Conservation (phyloP, 2,888 invertebrate species). For the Mycogona germanica region DNA sequence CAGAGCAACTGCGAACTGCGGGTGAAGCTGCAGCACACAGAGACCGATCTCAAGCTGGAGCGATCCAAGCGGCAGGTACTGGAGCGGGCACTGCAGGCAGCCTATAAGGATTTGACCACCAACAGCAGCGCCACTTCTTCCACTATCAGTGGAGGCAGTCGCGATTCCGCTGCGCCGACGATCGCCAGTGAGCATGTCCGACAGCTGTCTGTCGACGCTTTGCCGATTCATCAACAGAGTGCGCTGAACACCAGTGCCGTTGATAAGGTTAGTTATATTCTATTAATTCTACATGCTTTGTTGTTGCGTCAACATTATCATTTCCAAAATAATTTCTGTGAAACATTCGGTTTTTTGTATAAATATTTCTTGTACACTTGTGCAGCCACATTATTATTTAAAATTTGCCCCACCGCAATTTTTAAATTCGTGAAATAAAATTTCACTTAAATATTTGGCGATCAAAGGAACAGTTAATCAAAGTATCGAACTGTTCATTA, state of each 20-base stretch:
- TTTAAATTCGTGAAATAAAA: too few species aligned
- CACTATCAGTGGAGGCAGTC: background rate
- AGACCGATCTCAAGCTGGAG: conserved; percentile 15
- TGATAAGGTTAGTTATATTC: too few species aligned
- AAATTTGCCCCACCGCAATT: too few species aligned
- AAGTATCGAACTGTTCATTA: too few species aligned
- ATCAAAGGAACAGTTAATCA: too few species aligned
- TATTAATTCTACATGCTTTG: too few species aligned
- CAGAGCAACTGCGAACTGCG: background rate
- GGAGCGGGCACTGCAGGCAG: conserved; percentile 18
- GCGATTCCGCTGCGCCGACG: background rate
- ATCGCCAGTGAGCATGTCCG: conserved; percentile 1
- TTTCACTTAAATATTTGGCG: too few species aligned
- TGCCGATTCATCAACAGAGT: conserved; percentile 1
- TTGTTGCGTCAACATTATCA: too few species aligned
- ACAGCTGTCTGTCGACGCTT: conserved; percentile 2
- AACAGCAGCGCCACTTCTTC: background rate
- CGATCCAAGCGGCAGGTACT: conserved; percentile 16
- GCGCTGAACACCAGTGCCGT: background rate
- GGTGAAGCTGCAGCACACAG: background rate
- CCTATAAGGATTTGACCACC: conserved; percentile 10
- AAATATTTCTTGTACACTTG: too few species aligned
- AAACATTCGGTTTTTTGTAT: too few species aligned
- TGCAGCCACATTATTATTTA: too few species aligned
- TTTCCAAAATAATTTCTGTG: too few species aligned